These are phyloP conservation scores for Boloria euphrosyne DNA, from an alignment of 2,888 invertebrate species.

Conservation along the genomic window DNA sequence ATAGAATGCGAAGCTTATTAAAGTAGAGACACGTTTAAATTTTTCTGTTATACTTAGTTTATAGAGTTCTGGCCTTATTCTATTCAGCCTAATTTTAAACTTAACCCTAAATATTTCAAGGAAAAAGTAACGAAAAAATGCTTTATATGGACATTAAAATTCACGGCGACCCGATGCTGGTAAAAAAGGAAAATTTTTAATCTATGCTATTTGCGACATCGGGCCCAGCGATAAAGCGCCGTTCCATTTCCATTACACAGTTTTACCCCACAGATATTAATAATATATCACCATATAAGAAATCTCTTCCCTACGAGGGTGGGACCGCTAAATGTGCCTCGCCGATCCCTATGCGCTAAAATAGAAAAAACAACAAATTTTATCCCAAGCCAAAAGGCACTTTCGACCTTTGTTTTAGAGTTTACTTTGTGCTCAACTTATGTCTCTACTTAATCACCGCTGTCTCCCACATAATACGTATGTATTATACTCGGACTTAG, in stretches of 20 bases:
- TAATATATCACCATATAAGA: conserved; percentile 79
- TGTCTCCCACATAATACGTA: conserved; percentile 70
- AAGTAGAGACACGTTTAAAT: neutral
- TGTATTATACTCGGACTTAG: conserved; percentile 74
- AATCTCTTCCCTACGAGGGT: conserved; percentile 72
- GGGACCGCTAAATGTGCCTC: conserved; percentile 68
- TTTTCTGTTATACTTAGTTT: neutral
- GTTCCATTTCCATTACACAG: conserved; percentile 59
- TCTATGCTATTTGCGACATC: conserved; percentile 50
- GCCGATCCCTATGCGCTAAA: conserved; percentile 63
- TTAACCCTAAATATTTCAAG: neutral
- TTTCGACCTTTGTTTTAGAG: conserved; percentile 43
- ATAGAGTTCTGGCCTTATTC: neutral
- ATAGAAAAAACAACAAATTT: conserved; percentile 54
- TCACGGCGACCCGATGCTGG: neutral
- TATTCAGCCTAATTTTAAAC: neutral
- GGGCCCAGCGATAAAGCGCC: conserved; percentile 57
- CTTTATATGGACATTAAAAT: conserved; percentile 29
- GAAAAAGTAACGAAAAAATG: conserved; percentile 3
- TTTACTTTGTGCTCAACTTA: conserved; percentile 44
- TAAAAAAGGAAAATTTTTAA: conserved; percentile 30
- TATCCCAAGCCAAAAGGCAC: conserved; percentile 45
- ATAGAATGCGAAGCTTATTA: no score
- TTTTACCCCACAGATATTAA: conserved; percentile 73
- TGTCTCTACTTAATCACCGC: conserved; percentile 68